Evolutionary conservation across 2,797 vertebrate genomes (phyloP).

Genomic region (Odontamblyopus rebecca): DNA sequence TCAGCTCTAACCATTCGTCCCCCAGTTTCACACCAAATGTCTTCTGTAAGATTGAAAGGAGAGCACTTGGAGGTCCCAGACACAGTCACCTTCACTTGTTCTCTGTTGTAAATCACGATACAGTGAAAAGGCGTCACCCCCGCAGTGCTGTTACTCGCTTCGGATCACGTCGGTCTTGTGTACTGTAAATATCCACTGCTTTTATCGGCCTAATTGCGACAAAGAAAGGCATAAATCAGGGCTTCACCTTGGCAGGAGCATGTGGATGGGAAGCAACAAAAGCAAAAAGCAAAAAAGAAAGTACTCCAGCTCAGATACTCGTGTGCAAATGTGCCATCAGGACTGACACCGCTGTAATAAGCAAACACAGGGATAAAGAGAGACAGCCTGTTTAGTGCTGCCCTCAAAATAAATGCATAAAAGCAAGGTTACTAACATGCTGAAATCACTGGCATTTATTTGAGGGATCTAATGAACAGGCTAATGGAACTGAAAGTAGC

Average conservation of each 20-base stretch:
- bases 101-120: slow-evolving; percentile 5
- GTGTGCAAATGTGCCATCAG: slow-evolving; percentile 42
- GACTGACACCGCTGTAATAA: slow-evolving; percentile 38
- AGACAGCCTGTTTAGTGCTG: no score
- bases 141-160: neutral
- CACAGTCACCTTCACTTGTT: neutral
- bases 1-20: neutral
- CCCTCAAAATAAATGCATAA: no score
- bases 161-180: neutral
- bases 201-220: slow-evolving; percentile 13
- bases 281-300: slow-evolving; percentile 17
- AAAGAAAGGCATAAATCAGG: neutral
- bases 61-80: slow-evolving; percentile 9
- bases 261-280: slow-evolving; percentile 21
- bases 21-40: slow-evolving; percentile 6
- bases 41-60: slow-evolving; percentile 3
- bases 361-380: slow-evolving; percentile 18
- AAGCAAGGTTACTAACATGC: no score
- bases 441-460: no score
- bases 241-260: slow-evolving; percentile 15
- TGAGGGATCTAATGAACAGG: no score
- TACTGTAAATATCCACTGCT: neutral
- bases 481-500: no score
- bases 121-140: neutral
- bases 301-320: slow-evolving; percentile 43